Evolutionary conservation across 1,140 invertebrate species (phyloP).

Genomic region (Procambarus virginalis): DNA sequence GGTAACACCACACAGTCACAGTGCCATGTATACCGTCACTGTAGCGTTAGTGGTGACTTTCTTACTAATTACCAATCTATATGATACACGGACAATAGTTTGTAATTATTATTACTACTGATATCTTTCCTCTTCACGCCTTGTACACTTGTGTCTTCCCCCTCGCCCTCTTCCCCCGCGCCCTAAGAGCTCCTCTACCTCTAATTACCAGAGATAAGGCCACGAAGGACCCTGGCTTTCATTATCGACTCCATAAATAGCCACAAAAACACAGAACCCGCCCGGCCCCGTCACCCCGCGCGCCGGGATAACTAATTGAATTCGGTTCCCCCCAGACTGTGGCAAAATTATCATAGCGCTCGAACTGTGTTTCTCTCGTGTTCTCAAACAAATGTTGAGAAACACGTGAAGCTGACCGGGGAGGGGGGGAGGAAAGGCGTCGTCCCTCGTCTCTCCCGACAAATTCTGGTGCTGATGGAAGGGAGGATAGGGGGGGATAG

Average conservation of each 20-base stretch:
- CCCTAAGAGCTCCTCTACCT: background rate
- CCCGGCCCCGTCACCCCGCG: background rate
- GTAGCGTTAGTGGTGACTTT: no score
- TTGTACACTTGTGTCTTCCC: no score
- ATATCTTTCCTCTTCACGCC: no score
- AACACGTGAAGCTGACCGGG: no score
- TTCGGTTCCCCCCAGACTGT: background rate
- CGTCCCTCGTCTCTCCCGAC: background rate
- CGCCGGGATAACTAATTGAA: constrained; percentile 21
- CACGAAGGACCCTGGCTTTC: constrained; percentile 17
- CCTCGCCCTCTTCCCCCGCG: no score
- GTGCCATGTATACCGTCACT: no score
- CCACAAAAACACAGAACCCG: constrained; percentile 15
- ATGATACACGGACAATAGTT: no score
- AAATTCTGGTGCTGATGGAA: background rate
- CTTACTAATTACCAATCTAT: no score
- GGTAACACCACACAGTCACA: no score
- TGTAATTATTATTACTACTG: no score
- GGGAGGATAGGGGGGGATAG: background rate
- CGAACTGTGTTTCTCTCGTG: no score
- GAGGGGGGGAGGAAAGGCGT: background rate
- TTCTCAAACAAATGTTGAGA: no score
- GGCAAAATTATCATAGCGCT: background rate
- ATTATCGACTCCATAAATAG: constrained; percentile 32
- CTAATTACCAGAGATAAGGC: constrained; percentile 42